Evolutionary conservation across 2,113 vertebrate species (phyloP).

Genomic region (Tragelaphus imberbis): DNA sequence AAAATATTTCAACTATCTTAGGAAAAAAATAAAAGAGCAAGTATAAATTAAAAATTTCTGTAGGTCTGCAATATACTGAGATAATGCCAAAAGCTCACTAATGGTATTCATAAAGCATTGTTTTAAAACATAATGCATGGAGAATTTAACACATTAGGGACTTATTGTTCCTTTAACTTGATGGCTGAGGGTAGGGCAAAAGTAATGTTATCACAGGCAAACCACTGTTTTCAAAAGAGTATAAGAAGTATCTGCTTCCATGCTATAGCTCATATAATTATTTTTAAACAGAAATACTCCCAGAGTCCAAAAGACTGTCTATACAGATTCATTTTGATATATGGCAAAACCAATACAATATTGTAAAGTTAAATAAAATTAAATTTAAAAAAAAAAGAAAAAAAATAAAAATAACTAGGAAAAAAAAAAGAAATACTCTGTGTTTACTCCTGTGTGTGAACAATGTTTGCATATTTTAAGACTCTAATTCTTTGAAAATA

Average conservation of each 20-base stretch:
- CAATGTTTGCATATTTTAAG: neutral
- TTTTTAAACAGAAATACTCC: neutral
- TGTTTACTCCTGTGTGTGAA: neutral
- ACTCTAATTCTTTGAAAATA: neutral
- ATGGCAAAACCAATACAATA: too few relatives aligned
- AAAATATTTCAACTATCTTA: neutral
- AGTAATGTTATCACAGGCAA: neutral
- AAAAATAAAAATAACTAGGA: too few relatives aligned
- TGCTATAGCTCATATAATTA: neutral
- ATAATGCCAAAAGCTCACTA: neutral
- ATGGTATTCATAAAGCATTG: neutral
- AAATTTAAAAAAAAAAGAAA: too few relatives aligned
- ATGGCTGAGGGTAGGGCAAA: fast-evolving
- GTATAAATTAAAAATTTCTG: neutral
- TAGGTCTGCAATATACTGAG: neutral
- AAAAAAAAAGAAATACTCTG: neutral
- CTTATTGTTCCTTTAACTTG: neutral
- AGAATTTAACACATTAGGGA: neutral
- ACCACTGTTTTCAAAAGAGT: neutral
- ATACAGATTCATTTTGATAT: too few relatives aligned
- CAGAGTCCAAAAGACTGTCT: too few relatives aligned
- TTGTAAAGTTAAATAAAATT: too few relatives aligned
- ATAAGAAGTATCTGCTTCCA: neutral
- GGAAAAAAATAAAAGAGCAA: neutral
- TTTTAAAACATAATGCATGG: neutral